Conservation (phyloP, 2,113 vertebrate species). For the Otocyon megalotis region DNA sequence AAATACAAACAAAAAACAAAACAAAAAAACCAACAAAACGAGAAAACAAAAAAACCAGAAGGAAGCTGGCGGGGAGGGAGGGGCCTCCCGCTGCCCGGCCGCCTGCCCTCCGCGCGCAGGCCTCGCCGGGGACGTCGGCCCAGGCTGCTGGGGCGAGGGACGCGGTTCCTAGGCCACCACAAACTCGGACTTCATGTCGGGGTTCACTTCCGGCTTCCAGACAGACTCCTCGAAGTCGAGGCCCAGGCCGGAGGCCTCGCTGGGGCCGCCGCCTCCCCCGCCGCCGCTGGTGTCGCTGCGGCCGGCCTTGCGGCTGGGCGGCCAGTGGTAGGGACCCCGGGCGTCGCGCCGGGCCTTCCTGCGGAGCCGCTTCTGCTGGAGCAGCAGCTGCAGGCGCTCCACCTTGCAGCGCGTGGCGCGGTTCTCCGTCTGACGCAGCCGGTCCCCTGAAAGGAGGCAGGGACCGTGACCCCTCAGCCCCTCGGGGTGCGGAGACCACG, state of each 20-base stretch:
- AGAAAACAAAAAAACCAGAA: neutral
- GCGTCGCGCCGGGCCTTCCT: conserved; percentile 96
- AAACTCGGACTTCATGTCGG: conserved; percentile 97
- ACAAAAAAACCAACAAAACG: neutral
- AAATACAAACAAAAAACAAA: neutral
- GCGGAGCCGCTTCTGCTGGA: conserved; percentile 97
- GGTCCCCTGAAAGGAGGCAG: conserved; percentile 90
- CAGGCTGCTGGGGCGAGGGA: neutral
- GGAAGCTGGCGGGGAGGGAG: neutral
- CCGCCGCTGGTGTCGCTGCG: conserved; percentile 95
- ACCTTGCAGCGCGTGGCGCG: conserved; percentile 98
- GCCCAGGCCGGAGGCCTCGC: conserved; percentile 94
- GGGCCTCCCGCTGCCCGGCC: neutral
- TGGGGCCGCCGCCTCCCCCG: conserved; percentile 93
- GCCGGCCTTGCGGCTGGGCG: conserved; percentile 94
- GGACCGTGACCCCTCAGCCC: neutral
- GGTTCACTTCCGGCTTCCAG: conserved; percentile 98
- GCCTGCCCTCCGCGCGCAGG: neutral
- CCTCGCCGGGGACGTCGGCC: neutral
- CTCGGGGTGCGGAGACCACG: neutral
- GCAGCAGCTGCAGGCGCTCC: conserved; percentile 96
- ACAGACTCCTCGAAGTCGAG: conserved; percentile 98
- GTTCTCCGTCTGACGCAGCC: conserved; percentile 97
- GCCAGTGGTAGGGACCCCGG: conserved; percentile 95
- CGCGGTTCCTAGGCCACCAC: conserved; percentile 92